Conservation (phyloP, 2,888 invertebrate species). For the Galeruca laticollis region DNA sequence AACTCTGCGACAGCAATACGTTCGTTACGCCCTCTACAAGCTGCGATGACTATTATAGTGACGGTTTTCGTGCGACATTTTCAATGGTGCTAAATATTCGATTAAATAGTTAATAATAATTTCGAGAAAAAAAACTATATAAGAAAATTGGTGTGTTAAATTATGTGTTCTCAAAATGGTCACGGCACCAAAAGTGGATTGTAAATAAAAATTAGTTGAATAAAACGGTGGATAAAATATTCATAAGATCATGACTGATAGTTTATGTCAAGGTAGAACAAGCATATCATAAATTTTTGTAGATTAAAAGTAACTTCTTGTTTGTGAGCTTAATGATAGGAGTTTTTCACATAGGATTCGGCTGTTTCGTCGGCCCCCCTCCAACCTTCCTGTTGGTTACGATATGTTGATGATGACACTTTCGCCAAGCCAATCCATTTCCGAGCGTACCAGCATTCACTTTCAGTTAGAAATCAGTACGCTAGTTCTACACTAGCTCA, state of each 20-base stretch:
- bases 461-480: no score
- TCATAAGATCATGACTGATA: background rate
- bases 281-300: background rate
- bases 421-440: no score
- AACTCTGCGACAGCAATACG: conserved; percentile 61
- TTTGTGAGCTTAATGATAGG: no score
- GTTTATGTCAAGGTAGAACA: background rate
- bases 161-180: conserved; percentile 50
- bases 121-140: conserved; percentile 28
- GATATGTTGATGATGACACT: no score
- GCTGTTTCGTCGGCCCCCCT: no score
- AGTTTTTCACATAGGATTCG: no score
- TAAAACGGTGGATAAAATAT: conserved; percentile 40
- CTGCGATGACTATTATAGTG: conserved; percentile 61
- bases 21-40: conserved; percentile 61
- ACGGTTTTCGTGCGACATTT: conserved; percentile 55
- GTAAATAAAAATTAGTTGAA: conserved; percentile 46
- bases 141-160: conserved; percentile 44
- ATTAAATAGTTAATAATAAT: conserved; percentile 28
- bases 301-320: background rate
- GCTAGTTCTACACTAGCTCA: no score
- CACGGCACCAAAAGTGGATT: conserved; percentile 32
- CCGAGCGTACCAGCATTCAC: no score
- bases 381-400: no score
- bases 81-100: conserved; percentile 51